Base-by-base conservation (phyloP, 2,888 invertebrate genomes). In the Troides helena region DNA sequence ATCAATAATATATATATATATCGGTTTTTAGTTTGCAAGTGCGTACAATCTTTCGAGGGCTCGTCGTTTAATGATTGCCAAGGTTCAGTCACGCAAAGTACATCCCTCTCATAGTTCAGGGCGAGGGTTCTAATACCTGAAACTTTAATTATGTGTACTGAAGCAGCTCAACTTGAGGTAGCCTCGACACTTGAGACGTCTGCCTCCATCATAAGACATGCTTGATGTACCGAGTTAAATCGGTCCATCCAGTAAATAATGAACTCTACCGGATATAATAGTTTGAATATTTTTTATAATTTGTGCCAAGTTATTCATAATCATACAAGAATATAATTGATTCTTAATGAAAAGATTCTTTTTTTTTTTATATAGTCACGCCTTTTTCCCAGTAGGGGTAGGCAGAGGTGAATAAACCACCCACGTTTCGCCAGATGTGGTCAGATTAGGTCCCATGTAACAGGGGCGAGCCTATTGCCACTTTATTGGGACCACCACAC, bases 151-250 rank as follows among this genome's bases (percentile, higher is more conserved):
- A 85, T 82, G 82, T 79, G 80, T 80, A 78, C 74, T 78, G 71
- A 70, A 75, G 74, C 62, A 76, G 80, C 73, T 75, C 73, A 82
- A 83, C 76, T 78, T 82, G 30, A 85, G 85, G 86, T 85, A 85
- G 83, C 82, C 77, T 72, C 75, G 83, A 82, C 81, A 87, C 90
- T 90, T 80, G 89, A 90, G 90, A 90, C 89, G 90, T 90, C 88
- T 88, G 86, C 85, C 81, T 81, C 77, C 76, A 76, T 79, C 81
- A 73, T 74, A 75, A 77, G 78, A 76, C 75, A 75, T 73, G 76
- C 76, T 75, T 65, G 74, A 73, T 78, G 77, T 75, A 50, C 61
- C 66, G 14, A 12, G 14, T 12, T 46, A n/a, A 53, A 53, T n/a
- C n/a, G 53, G 53, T 53, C 18, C 53, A 53, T 7, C 53, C 53